Conservation (phyloP, 92 coral and sea anemone genomes). For the Porites evermanni region DNA sequence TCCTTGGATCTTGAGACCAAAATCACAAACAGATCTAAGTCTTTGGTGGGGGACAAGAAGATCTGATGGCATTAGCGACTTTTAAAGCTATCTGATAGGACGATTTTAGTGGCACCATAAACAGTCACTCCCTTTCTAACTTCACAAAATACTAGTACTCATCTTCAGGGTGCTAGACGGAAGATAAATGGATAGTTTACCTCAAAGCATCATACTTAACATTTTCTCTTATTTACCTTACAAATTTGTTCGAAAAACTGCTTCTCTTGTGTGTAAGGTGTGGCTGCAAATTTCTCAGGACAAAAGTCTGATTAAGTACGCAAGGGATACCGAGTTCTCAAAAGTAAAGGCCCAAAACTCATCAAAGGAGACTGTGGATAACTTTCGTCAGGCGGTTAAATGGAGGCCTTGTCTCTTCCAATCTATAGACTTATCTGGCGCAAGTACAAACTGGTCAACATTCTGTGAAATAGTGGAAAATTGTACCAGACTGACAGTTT, state of each 20-base stretch:
- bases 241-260: slow-evolving; percentile 15
- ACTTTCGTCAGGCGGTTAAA: slow-evolving; percentile 1
- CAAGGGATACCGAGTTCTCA: background rate
- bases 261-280: slow-evolving; percentile 23
- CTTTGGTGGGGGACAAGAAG: no score
- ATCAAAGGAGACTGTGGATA: slow-evolving; percentile 1
- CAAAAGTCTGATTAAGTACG: background rate
- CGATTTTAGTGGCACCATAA: no score
- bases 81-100: no score
- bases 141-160: background rate
- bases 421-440: slow-evolving; percentile 1
- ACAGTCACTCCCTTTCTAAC: no score
- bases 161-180: background rate
- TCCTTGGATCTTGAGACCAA: no score
- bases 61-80: no score
- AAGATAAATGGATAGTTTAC: background rate
- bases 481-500: background rate
- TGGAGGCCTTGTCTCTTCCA: slow-evolving; percentile 17
- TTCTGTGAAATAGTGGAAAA: background rate
- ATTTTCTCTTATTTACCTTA: slow-evolving; percentile 18
- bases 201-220: background rate
- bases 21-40: no score
- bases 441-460: slow-evolving; percentile 1
- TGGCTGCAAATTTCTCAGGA: slow-evolving; percentile 8
- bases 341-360: background rate